Conservation (phyloP, 2,113 vertebrate genomes). For the Lethenteron camtschaticum region DNA sequence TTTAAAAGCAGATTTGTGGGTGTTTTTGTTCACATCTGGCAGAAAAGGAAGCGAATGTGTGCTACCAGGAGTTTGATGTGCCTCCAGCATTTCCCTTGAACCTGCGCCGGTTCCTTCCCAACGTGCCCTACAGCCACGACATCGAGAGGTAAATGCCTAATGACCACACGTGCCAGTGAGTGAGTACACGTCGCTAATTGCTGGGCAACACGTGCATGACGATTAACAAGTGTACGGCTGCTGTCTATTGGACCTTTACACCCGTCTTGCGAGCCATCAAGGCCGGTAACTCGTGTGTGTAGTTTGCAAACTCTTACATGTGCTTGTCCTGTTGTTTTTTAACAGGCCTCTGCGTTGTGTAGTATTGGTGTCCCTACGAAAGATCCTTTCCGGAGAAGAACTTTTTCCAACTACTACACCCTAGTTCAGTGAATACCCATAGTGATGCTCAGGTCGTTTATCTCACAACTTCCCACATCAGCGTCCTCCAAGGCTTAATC, state of each 20-base stretch:
- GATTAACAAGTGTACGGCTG: constrained; percentile 25
- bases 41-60: constrained; percentile 60
- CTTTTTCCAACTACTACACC: constrained; percentile 89
- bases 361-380: constrained; percentile 48
- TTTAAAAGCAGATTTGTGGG: background rate
- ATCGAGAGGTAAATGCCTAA: background rate
- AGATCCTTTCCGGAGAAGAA: constrained; percentile 53
- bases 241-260: background rate
- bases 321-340: background rate
- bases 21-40: constrained; percentile 7
- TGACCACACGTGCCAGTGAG: background rate
- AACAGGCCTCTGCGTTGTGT: constrained; percentile 46
- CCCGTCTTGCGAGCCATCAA: background rate
- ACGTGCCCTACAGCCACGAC: constrained; percentile 31
- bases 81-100: constrained; percentile 47
- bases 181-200: background rate
- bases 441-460: no score
- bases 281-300: background rate
- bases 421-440: constrained; percentile 27
- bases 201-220: constrained; percentile 14
- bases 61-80: constrained; percentile 73
- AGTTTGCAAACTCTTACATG: background rate
- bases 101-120: constrained; percentile 58
- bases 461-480: no score
- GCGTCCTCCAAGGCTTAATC: no score